phyloP scores from a whole-genome alignment of 2,113 vertebrate genomes.

The Saccopteryx bilineata region DNA sequence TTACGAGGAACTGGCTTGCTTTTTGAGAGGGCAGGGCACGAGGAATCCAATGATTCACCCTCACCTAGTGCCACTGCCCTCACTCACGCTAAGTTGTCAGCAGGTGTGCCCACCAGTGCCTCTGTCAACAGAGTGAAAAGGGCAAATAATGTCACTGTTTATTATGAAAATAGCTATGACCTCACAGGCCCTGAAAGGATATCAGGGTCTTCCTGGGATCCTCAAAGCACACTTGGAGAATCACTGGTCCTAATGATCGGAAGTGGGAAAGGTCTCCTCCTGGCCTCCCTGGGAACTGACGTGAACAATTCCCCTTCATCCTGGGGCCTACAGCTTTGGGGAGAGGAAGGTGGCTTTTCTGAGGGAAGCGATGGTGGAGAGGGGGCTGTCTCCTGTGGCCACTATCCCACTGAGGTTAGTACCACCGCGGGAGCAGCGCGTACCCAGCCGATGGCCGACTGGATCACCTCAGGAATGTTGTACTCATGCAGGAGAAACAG shows the following conservation, averaged over 20 bases:
- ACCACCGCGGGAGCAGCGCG: slow-evolving; percentile 34
- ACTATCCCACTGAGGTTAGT: background rate
- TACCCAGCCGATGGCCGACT: slow-evolving; percentile 96
- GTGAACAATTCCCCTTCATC: background rate
- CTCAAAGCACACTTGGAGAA: background rate
- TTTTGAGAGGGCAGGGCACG: background rate
- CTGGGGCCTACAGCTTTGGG: background rate
- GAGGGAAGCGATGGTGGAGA: background rate
- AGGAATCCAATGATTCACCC: background rate
- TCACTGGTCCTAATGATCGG: background rate
- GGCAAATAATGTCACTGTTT: background rate
- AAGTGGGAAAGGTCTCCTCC: background rate
- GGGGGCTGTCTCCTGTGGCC: background rate
- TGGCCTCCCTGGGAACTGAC: background rate
- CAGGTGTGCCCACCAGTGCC: background rate
- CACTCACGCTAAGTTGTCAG: accelerated
- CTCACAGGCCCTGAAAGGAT: background rate
- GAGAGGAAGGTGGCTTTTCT: background rate
- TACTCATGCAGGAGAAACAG: slow-evolving; percentile 98
- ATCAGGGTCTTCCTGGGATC: background rate
- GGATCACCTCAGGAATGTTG: slow-evolving; percentile 91
- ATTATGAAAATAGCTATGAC: background rate
- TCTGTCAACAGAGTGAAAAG: background rate
- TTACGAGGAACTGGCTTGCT: background rate
- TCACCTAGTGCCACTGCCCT: background rate